phyloP scores from a whole-genome alignment of 2,888 invertebrate species.

The Ennomos quercinarius region DNA sequence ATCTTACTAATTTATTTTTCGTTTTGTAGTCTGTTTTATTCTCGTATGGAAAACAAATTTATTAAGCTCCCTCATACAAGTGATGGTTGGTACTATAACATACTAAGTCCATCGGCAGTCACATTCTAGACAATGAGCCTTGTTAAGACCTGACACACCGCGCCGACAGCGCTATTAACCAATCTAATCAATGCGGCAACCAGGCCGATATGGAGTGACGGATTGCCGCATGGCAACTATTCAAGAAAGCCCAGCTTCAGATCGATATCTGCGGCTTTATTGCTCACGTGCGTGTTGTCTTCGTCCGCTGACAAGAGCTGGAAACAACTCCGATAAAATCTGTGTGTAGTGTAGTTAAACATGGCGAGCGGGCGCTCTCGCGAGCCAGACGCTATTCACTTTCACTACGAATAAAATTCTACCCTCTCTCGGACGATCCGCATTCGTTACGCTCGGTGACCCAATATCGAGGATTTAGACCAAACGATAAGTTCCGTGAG shows the following conservation, averaged over 20 bases:
- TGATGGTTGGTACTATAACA: constrained; percentile 53
- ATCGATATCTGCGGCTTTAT: constrained; percentile 63
- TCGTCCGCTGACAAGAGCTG: constrained; percentile 59
- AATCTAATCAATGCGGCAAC: constrained; percentile 60
- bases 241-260: constrained; percentile 58
- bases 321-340: constrained; percentile 62
- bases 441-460: constrained; percentile 45
- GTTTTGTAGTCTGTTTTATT: constrained; percentile 26
- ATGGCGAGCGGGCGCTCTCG: constrained; percentile 52
- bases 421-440: constrained; percentile 45
- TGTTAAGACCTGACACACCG: constrained; percentile 60
- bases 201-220: constrained; percentile 60
- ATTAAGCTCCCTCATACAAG: constrained; percentile 51
- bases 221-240: constrained; percentile 54
- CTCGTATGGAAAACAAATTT: constrained; percentile 48
- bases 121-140: constrained; percentile 63
- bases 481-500: constrained; percentile 51
- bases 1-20: constrained; percentile 4
- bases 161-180: constrained; percentile 61
- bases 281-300: constrained; percentile 58
- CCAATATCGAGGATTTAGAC: constrained; percentile 47
- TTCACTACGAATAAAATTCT: constrained; percentile 58
- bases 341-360: constrained; percentile 46
- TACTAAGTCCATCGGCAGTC: constrained; percentile 44
- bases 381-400: constrained; percentile 57